These are phyloP conservation scores for Brachypodius melanocephalos DNA, from an alignment of 2,113 vertebrate species.

Conservation along the genomic window DNA sequence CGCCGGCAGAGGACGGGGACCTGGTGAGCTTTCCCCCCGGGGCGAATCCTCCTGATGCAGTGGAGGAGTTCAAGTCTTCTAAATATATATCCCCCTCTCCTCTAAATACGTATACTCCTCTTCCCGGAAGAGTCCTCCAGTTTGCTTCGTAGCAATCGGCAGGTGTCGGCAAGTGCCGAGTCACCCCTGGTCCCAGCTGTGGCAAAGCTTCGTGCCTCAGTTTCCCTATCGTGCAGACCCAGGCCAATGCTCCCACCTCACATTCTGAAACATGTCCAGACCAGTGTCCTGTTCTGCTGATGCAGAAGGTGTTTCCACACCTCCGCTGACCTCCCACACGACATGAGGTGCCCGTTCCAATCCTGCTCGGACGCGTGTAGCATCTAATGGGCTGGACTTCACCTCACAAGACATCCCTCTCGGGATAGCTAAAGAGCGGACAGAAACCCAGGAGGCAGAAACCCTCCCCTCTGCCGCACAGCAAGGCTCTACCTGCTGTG, in stretches of 20 bases:
- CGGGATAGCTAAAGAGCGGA: fast-evolving
- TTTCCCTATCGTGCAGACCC: background rate
- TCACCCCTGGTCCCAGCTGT: background rate
- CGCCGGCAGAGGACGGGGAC: background rate
- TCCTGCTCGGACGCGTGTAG: fast-evolving
- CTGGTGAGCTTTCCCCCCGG: fast-evolving
- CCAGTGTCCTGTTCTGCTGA: background rate
- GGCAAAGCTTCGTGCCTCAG: background rate
- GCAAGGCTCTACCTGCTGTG: background rate
- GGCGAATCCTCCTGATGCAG: background rate
- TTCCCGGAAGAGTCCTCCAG: background rate
- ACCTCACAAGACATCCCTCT: background rate
- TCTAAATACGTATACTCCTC: too few species aligned
- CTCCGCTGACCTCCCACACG: background rate
- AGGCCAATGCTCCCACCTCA: background rate
- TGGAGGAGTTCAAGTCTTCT: background rate
- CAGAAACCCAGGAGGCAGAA: background rate
- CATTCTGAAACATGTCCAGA: background rate
- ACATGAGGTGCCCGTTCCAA: fast-evolving
- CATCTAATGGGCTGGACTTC: fast-evolving
- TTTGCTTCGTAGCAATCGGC: background rate
- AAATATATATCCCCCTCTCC: background rate
- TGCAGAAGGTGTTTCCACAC: background rate
- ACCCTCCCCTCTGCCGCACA: background rate
- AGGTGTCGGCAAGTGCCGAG: too few species aligned